These are phyloP conservation scores for Nowickia ferox DNA, from an alignment of 2,888 invertebrate genomes.

Conservation along the genomic window DNA sequence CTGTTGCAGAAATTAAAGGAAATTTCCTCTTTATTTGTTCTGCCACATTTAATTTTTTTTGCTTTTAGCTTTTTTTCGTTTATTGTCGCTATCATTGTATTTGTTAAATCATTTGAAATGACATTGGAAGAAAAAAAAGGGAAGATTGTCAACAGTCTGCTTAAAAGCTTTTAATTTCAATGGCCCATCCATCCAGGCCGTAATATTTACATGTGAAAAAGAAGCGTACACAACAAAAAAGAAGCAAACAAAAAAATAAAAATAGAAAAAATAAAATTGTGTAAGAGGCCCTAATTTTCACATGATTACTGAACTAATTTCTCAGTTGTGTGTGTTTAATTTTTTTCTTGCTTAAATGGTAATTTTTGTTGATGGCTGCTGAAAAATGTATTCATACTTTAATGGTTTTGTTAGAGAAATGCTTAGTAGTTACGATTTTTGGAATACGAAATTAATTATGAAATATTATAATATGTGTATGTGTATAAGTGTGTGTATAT, in stretches of 20 bases:
- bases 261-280: conserved; percentile 23
- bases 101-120: conserved; percentile 66
- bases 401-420: neutral
- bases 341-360: neutral
- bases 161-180: conserved; percentile 54
- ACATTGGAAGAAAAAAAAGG: conserved; percentile 60
- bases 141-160: conserved; percentile 20
- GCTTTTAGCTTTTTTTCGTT: neutral
- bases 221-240: neutral
- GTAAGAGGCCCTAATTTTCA: conserved; percentile 20
- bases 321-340: neutral
- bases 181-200: neutral
- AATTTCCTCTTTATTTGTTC: conserved; percentile 3
- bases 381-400: neutral
- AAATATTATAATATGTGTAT: neutral
- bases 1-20: conserved; percentile 24
- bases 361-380: neutral
- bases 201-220: neutral
- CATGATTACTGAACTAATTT: conserved; percentile 31
- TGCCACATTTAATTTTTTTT: neutral
- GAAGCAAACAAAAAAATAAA: too few species aligned
- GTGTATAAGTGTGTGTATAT: neutral
- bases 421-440: neutral
- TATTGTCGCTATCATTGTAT: conserved; percentile 28
- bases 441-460: neutral